phyloP scores from a whole-genome alignment of 2,113 vertebrate species.

The Leptocoma aspasia region DNA sequence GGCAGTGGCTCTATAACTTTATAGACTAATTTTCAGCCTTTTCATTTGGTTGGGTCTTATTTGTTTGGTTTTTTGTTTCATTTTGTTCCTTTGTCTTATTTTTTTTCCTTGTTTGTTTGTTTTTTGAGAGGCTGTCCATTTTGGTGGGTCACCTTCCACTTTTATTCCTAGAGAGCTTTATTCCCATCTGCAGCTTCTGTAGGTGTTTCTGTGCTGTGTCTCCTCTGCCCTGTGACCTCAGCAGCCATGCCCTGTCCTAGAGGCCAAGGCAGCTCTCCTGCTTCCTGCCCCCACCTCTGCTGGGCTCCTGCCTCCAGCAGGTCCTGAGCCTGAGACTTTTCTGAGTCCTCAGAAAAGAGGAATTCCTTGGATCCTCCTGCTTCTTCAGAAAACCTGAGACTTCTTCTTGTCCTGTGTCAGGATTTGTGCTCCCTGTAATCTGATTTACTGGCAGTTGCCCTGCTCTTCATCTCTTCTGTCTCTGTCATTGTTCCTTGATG shows the following conservation, averaged over 20 bases:
- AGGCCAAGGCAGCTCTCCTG: background rate
- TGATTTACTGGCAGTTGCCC: background rate
- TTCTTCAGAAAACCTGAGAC: background rate
- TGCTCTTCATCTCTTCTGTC: background rate
- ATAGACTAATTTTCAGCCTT: background rate
- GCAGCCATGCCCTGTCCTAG: background rate
- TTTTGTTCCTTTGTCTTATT: background rate
- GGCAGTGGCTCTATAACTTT: background rate
- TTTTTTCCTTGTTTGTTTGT: fast-evolving
- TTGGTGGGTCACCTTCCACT: background rate
- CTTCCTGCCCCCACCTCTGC: background rate
- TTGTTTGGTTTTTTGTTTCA: background rate
- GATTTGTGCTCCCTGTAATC: background rate
- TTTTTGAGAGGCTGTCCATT: background rate
- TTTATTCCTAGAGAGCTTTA: background rate
- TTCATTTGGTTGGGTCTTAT: background rate
- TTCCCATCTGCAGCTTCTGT: background rate
- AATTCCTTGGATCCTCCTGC: background rate
- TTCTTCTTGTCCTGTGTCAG: background rate
- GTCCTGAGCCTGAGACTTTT: background rate
- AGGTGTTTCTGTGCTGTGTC: background rate
- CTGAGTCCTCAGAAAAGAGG: background rate
- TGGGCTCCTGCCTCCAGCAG: too few relatives aligned
- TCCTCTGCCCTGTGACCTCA: background rate
- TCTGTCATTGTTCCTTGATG: background rate